Base-by-base conservation (phyloP, 2,888 invertebrate species). In the Vannuccia rotundouncinata region DNA sequence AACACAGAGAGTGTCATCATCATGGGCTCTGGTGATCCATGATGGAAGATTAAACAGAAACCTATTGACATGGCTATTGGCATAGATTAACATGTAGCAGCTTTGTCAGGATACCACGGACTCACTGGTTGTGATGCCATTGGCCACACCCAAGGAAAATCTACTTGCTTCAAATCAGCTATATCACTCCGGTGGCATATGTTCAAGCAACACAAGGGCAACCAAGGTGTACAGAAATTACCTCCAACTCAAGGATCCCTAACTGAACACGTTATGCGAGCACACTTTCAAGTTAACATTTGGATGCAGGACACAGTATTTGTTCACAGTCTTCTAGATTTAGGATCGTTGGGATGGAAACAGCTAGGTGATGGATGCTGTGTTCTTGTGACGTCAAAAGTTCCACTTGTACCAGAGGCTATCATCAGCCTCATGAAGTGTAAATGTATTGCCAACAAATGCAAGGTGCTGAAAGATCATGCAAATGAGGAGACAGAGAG, bases 31-130 rank as follows among this genome's bases (percentile, higher is more conserved):
- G 66, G 66, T 66, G 66, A 66, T 66, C 66, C 2, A 66, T 27
- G 66, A 66, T 22, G 66, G 22, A 66, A 66, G 66, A 66, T 66
- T 66, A 66, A 77, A 27, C 45, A 28, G 17, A 31, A 31, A 45
- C n/a, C n/a, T 77, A 45, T 66, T n/a, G 59, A 30, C 45, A 77
- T 45, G 2, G 77, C n/a, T 29, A 77, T 59, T 31, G 59, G 60
- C 28, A 13, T 45, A 28, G 29, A 76, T n/a, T n/a, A n/a, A 76
- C n/a, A 10, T n/a, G 76, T n/a, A 31, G n/a, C 77, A 77, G 77
- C 77, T 77, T 45, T 77, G 2, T 45, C 77, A 77, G 77, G 59
- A 45, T 77, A n/a, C 27, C 77, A 77, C 25, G 30, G 17, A 13
- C 45, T 77, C 45, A 60, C 59, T 77, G 77, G 77, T 13, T 77